These are phyloP conservation scores for Choloepus hoffmanni DNA, from an alignment of 2,113 vertebrate species.

Conservation along the genomic window DNA sequence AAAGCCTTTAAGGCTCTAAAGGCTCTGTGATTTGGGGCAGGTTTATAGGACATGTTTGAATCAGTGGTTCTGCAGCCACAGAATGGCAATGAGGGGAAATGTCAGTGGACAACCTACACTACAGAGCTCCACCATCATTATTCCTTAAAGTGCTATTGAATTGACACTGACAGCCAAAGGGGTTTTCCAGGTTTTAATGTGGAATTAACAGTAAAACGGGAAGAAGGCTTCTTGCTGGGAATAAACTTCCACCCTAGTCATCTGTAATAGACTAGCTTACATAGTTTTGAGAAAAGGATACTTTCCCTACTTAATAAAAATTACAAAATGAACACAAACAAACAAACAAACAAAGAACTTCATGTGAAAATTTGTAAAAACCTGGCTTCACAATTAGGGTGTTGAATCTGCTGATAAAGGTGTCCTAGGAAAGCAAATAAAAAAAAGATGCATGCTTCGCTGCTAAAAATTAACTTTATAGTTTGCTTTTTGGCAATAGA, in stretches of 20 bases:
- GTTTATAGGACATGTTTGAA: background rate
- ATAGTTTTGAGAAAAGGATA: background rate
- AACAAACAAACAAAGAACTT: background rate
- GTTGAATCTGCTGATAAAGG: slow-evolving; percentile 53
- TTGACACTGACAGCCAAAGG: background rate
- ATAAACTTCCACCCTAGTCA: background rate
- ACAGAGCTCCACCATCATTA: background rate
- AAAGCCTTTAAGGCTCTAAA: background rate
- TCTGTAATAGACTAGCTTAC: background rate
- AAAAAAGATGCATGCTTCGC: slow-evolving; percentile 52
- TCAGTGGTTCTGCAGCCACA: background rate
- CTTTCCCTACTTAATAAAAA: background rate
- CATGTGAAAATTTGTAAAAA: slow-evolving; percentile 35
- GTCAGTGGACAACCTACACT: background rate
- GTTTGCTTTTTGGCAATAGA: slow-evolving; percentile 50
- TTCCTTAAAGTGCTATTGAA: background rate
- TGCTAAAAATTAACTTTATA: slow-evolving; percentile 80
- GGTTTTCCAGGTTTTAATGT: background rate
- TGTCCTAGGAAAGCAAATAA: slow-evolving; percentile 28
- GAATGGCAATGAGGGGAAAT: background rate
- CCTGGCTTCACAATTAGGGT: slow-evolving; percentile 40
- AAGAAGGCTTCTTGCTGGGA: background rate
- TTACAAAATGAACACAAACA: background rate
- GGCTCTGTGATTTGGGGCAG: background rate
- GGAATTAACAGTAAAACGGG: background rate